Evolutionary conservation across 2,113 vertebrate genomes (phyloP).

Genomic region (Spizaetus ornatus): DNA sequence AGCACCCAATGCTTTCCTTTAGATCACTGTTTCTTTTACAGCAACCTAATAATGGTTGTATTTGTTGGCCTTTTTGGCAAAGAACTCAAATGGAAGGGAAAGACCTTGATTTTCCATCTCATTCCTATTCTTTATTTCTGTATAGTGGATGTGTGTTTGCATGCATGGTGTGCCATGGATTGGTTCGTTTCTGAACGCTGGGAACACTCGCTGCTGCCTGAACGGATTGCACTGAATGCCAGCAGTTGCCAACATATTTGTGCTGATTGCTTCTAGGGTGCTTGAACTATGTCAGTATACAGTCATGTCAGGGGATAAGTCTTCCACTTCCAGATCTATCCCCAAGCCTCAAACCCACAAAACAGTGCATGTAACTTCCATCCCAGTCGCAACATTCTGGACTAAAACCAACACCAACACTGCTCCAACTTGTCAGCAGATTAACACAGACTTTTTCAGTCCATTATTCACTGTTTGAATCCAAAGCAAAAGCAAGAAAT

Average conservation of each 20-base stretch:
- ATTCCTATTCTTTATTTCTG: neutral
- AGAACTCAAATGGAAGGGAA: neutral
- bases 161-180: neutral
- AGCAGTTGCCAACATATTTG: neutral
- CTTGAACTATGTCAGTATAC: neutral
- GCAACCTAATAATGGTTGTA: neutral
- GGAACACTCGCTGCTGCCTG: neutral
- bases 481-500: neutral
- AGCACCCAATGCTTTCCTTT: neutral
- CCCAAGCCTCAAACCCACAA: neutral
- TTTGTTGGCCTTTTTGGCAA: neutral
- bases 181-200: neutral
- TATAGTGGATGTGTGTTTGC: neutral
- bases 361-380: neutral
- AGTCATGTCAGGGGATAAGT: neutral
- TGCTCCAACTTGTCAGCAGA: neutral
- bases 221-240: rapidly evolving
- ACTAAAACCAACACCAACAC: neutral
- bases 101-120: neutral
- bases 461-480: neutral
- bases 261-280: neutral
- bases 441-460: neutral
- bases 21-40: neutral
- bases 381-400: neutral
- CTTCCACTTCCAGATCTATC: neutral